Evolutionary conservation across 1,140 invertebrate genomes (phyloP).

Genomic region (Brachionus koreanus): DNA sequence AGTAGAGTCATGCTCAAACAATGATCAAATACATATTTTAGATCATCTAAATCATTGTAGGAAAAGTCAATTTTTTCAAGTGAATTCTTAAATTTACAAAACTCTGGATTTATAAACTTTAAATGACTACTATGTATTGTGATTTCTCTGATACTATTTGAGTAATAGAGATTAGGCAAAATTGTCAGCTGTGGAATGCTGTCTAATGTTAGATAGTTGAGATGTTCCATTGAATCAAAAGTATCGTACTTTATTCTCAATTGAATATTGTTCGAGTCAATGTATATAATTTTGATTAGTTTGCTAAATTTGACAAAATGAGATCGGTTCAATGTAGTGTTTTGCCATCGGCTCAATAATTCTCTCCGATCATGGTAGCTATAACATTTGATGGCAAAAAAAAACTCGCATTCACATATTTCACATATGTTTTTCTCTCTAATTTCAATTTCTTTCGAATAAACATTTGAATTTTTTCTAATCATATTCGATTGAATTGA

Average conservation of each 20-base stretch:
- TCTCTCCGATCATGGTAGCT: background rate
- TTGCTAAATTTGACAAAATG: background rate
- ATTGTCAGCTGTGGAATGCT: background rate
- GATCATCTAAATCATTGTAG: background rate
- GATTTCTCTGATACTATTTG: background rate
- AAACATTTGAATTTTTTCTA: background rate
- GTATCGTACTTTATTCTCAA: background rate
- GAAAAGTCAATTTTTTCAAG: conserved; percentile 21
- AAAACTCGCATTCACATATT: background rate
- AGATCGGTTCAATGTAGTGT: background rate
- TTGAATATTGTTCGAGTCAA: background rate
- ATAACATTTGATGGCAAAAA: background rate
- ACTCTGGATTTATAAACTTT: background rate
- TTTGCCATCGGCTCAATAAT: background rate
- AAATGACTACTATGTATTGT: conserved; percentile 18
- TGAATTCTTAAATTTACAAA: background rate
- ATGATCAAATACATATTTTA: conserved; percentile 9
- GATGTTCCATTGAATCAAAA: background rate
- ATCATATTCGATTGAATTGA: background rate
- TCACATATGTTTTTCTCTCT: background rate
- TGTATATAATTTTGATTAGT: background rate
- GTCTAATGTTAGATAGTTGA: background rate
- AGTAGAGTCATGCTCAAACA: background rate
- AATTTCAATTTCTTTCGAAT: background rate
- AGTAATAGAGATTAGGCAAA: background rate